Base-by-base conservation (phyloP, 2,113 vertebrate genomes). In the Hypanus sabinus region DNA sequence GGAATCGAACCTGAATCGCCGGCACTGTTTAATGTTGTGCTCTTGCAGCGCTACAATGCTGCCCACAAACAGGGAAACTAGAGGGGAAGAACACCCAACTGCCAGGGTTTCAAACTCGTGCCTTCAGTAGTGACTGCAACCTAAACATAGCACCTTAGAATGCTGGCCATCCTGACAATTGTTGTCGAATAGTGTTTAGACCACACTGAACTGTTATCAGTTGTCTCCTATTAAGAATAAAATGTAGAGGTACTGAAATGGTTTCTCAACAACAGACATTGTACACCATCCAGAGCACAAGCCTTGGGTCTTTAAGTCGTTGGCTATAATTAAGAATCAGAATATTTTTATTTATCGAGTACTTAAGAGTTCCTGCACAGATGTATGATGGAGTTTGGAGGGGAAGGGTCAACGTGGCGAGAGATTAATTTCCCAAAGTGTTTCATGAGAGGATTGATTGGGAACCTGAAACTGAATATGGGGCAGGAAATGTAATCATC, bases 391-490 rank as follows among this genome's bases (percentile, higher is more conserved):
- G 77, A 38, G 77, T 3, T 33, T 80, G 77, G 36, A 18, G 80
- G 80, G 36, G 80, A 55, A 83, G 81, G 18, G 81, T 83, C 85
- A 62, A 33, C 85, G 36, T 33, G 14, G 30, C 57, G 0, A 57
- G 57, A 62, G 57, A 65, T 62, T 33, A 65, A 88, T 62, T 88
- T 88, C 57, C 30, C 85, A 62, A 57, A 33, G 85, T 65, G 30
- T 65, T 88, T 88, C 30, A 33, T 62, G 85, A 30, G 60, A 60
- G 85, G 85, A 88, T 88, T 88, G 85, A 88, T 88, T 88, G 57
- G 57, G 85, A 88, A 88, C 30, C 60, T 88, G 85, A 88, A 88
- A 60, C 85, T 3, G 5, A 30, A 30, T 33, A 30, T 30, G 12
- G 14, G 12, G 30, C 4, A n/a, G 85, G 85, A 88, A 88, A 88